A percentile compares a stretch with the other conserved stretches of the same genome.
These are phyloP conservation scores for Cenopis cana DNA, from an alignment of 2,888 invertebrate species.

Conservation along the genomic window DNA sequence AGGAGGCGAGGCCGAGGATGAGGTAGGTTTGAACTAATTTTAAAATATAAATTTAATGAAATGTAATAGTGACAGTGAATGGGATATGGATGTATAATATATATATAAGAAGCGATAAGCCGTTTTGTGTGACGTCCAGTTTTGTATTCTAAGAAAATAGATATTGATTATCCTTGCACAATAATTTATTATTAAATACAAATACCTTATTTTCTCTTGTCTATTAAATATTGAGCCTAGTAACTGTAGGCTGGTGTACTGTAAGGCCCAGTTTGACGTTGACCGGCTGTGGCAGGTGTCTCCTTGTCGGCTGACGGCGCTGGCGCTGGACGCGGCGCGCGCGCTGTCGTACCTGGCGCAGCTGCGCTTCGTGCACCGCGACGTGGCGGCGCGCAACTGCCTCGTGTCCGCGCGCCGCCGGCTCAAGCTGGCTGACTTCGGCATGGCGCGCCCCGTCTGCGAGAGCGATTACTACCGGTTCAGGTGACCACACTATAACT, in stretches of 20 bases:
- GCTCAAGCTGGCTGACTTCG: constrained; percentile 94
- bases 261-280: too few relatives aligned
- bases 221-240: too few relatives aligned
- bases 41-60: background rate
- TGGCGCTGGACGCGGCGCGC: constrained; percentile 95
- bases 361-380: constrained; percentile 95
- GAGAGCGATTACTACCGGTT: constrained; percentile 96
- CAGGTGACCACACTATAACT: constrained; percentile 35
- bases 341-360: constrained; percentile 94
- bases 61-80: too few relatives aligned
- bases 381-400: constrained; percentile 93
- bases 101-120: too few relatives aligned
- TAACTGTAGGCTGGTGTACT: too few relatives aligned
- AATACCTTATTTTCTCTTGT: too few relatives aligned
- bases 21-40: constrained; percentile 65
- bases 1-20: constrained; percentile 89
- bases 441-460: constrained; percentile 95
- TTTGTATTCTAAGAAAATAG: too few relatives aligned
- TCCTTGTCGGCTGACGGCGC: constrained; percentile 91
- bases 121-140: too few relatives aligned
- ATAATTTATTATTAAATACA: too few relatives aligned
- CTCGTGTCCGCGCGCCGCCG: constrained; percentile 89
- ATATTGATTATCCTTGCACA: too few relatives aligned
- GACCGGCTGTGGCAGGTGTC: too few relatives aligned
- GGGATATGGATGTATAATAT: too few relatives aligned